Conservation (phyloP, 2,113 vertebrate species). For the Terrapene triunguis region DNA sequence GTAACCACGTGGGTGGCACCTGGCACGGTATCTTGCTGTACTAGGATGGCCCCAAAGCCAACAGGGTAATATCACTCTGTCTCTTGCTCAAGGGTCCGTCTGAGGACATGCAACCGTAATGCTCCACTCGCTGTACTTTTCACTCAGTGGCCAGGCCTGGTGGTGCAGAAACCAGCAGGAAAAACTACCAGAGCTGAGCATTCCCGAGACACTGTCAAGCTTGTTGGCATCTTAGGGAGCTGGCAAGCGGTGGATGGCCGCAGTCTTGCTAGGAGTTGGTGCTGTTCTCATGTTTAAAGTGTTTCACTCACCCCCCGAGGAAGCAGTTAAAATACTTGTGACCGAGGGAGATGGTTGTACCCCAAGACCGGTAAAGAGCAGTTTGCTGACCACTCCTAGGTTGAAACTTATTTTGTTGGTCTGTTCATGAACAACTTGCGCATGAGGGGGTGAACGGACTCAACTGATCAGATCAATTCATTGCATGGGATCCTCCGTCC, state of each 20-base stretch:
- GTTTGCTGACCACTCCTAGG: not conserved
- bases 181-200: not conserved
- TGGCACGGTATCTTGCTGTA: not conserved
- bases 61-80: not conserved
- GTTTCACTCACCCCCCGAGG: not conserved
- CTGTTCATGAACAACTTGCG: not conserved
- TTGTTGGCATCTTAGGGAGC: not conserved
- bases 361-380: not conserved
- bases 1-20: not conserved
- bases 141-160: not conserved
- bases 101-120: not conserved
- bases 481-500: not conserved
- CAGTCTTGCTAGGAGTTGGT: not conserved
- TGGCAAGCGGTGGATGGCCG: not conserved
- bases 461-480: not conserved
- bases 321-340: not conserved
- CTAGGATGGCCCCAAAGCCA: not conserved
- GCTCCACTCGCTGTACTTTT: not conserved
- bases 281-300: not conserved
- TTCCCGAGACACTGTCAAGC: too few relatives aligned
- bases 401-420: not conserved
- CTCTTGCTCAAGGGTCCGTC: not conserved
- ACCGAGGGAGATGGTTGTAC: not conserved
- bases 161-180: too few relatives aligned
- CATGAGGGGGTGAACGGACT: not conserved